A percentile compares a stretch with the other conserved stretches of the same genome.
phyloP scores from a whole-genome alignment of 2,113 vertebrate genomes.

The Macrotus californicus region DNA sequence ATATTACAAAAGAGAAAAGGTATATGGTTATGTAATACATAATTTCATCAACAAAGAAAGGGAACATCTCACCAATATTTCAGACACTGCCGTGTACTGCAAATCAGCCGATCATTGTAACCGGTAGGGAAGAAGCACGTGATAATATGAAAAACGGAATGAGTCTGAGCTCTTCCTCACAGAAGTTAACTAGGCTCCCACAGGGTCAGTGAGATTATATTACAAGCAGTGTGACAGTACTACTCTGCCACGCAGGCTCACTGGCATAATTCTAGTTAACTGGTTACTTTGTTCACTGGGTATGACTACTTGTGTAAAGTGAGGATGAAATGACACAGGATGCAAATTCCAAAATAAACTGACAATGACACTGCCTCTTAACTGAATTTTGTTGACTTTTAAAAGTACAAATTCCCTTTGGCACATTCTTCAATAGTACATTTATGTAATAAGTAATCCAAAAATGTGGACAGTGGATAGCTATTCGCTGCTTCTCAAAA shows the following conservation, averaged over 20 bases:
- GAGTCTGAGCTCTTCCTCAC: background rate
- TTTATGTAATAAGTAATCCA: background rate
- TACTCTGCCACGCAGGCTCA: background rate
- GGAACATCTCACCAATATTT: background rate
- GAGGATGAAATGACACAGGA: background rate
- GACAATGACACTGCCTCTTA: background rate
- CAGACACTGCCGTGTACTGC: background rate
- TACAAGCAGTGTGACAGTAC: background rate
- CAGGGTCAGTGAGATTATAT: background rate
- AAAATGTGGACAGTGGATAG: background rate
- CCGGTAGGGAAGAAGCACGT: background rate
- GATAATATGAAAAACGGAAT: background rate
- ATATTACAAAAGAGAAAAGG: background rate
- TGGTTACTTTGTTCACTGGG: background rate
- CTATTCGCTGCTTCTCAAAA: background rate
- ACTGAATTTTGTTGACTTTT: background rate
- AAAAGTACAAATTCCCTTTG: constrained; percentile 10
- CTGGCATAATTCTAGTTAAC: background rate
- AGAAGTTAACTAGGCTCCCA: background rate
- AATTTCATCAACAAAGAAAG: background rate
- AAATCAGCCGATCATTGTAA: background rate
- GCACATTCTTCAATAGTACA: background rate
- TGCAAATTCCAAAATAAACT: background rate
- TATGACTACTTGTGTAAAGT: background rate
- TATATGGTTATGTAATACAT: background rate